Evolutionary conservation across 2,888 invertebrate genomes (phyloP).

Genomic region (Hirtodrosophila cameraria): DNA sequence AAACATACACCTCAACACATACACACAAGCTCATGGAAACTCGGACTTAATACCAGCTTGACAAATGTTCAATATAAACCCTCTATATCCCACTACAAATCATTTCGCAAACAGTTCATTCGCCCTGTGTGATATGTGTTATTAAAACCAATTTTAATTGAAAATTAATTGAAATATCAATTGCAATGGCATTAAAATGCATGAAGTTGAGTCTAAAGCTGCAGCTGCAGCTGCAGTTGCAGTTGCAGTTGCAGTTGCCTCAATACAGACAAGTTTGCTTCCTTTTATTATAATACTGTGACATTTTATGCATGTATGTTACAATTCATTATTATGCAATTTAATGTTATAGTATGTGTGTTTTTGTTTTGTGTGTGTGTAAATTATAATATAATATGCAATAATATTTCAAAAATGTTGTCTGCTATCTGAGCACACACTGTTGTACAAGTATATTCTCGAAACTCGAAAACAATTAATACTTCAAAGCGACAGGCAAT

Average conservation of each 20-base stretch:
- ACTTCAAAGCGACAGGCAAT: slow-evolving; percentile 28
- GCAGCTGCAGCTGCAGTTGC: slow-evolving; percentile 26
- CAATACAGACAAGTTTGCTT: slow-evolving; percentile 15
- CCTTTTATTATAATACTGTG: slow-evolving; percentile 50
- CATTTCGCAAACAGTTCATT: slow-evolving; percentile 1
- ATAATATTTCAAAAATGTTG: slow-evolving; percentile 55
- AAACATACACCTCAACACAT: not conserved
- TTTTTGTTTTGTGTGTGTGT: slow-evolving; percentile 21
- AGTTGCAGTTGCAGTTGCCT: slow-evolving; percentile 18
- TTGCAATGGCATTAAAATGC: slow-evolving; percentile 64
- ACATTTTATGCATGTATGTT: slow-evolving; percentile 58
- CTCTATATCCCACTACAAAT: slow-evolving; percentile 22
- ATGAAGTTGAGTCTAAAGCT: slow-evolving; percentile 24
- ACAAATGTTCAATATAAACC: slow-evolving; percentile 25
- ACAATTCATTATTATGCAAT: slow-evolving; percentile 62
- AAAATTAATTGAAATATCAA: slow-evolving; percentile 76
- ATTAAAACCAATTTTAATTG: slow-evolving; percentile 71
- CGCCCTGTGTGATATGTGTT: slow-evolving; percentile 35
- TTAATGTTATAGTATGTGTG: slow-evolving; percentile 28
- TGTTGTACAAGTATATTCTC: slow-evolving; percentile 41
- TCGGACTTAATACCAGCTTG: slow-evolving; percentile 11
- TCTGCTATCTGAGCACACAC: slow-evolving; percentile 44
- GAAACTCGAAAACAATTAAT: slow-evolving; percentile 62
- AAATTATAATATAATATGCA: slow-evolving; percentile 58
- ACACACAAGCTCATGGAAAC: not conserved